phyloP scores from a whole-genome alignment of 1,140 invertebrate species.

The Tetragonula clypearis region DNA sequence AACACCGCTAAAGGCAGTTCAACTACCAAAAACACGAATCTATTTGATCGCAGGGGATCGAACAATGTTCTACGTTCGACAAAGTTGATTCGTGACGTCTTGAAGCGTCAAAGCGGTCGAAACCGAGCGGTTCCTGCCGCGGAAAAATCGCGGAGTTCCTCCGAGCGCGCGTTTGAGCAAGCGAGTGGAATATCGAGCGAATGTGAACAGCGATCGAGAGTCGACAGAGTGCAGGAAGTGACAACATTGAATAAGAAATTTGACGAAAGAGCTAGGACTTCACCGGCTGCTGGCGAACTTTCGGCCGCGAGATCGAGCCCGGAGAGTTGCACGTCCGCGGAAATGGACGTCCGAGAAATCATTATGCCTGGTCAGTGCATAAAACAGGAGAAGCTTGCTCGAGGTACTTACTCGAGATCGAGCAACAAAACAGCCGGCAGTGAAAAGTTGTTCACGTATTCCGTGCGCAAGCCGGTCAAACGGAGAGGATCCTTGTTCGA shows the following conservation, averaged over 20 bases:
- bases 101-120: conserved; percentile 21
- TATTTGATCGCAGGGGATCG: neutral
- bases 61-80: conserved; percentile 42
- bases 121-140: neutral
- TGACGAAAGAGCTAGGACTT: conserved; percentile 2
- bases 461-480: neutral
- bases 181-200: neutral
- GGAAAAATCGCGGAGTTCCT: neutral
- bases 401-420: conserved; percentile 40
- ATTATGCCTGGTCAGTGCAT: conserved; percentile 50
- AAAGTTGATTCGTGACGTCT: conserved; percentile 44
- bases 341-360: conserved; percentile 53
- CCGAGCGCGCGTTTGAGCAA: rapidly evolving
- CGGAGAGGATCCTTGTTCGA: conserved; percentile 31
- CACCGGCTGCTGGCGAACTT: neutral
- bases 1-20: neutral
- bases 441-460: conserved; percentile 27
- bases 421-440: neutral
- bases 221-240: neutral
- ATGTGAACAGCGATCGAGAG: neutral
- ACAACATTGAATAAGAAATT: neutral
- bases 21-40: neutral
- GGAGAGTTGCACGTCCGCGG: conserved; percentile 23
- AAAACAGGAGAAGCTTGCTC: conserved; percentile 1
- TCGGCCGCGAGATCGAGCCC: neutral